These are phyloP conservation scores for Premnoplex brunnescens DNA, from an alignment of 2,797 vertebrate genomes.

Conservation along the genomic window DNA sequence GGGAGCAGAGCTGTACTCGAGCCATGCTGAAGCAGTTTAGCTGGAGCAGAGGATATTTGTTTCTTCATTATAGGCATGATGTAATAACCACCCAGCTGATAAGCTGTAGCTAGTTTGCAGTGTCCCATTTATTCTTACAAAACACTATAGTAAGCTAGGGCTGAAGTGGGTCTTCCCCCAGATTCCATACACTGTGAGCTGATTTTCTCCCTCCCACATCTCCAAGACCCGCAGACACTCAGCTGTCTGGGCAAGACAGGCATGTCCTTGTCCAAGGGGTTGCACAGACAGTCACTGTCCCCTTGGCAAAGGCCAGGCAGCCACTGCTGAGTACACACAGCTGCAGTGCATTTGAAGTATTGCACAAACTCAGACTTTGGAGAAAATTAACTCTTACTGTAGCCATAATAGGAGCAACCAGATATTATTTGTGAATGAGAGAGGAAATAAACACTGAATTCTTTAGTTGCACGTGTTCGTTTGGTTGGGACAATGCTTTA, in stretches of 20 bases:
- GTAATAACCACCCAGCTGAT: background rate
- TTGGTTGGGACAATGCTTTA: background rate
- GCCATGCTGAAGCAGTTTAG: background rate
- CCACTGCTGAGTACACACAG: background rate
- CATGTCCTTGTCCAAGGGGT: background rate
- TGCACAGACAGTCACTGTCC: background rate
- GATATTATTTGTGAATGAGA: background rate
- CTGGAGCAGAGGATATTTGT: background rate
- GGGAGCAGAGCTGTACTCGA: background rate
- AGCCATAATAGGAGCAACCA: background rate
- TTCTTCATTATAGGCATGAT: background rate
- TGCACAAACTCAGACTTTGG: background rate
- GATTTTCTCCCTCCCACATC: background rate
- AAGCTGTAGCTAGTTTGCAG: background rate
- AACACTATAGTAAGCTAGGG: background rate
- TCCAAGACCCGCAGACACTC: background rate
- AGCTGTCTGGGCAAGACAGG: background rate
- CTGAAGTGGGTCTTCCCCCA: background rate
- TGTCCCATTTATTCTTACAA: background rate
- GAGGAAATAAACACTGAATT: background rate
- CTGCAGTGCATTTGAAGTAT: background rate
- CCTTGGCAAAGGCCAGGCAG: background rate
- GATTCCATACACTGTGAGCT: background rate
- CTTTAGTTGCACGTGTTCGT: background rate
- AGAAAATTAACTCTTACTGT: background rate